Conservation (phyloP, 2,113 vertebrate species). For the Clinocottus analis region DNA sequence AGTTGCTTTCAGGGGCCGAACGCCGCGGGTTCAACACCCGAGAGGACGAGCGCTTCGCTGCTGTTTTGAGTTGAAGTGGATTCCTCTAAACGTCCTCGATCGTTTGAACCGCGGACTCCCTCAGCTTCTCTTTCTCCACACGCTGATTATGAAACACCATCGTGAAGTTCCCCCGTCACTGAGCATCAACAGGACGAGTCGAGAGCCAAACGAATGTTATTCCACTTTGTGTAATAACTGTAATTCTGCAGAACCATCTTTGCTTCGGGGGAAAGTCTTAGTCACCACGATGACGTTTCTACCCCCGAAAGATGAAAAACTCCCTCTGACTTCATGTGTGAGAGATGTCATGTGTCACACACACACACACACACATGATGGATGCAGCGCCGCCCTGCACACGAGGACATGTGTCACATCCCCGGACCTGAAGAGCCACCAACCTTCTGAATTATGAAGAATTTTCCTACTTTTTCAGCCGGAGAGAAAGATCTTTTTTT, state of each 20-base stretch:
- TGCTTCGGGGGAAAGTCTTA: background rate
- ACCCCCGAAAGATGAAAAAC: no score
- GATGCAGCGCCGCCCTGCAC: conserved; percentile 48
- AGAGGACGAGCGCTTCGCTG: conserved; percentile 59
- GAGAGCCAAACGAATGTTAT: background rate
- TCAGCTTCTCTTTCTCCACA: background rate
- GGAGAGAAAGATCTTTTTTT: background rate
- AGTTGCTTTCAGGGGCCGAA: conserved; percentile 41
- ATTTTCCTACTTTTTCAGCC: background rate
- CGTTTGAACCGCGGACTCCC: no score
- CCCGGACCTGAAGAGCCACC: background rate
- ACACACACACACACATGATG: conserved; percentile 20
- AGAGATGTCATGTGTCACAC: conserved; percentile 36
- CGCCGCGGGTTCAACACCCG: conserved; percentile 48
- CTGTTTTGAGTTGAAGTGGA: conserved; percentile 61
- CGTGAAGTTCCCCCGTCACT: background rate
- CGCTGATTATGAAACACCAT: background rate
- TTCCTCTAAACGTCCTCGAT: conserved; percentile 51
- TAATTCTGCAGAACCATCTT: no score
- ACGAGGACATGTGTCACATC: background rate
- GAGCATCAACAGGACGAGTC: background rate
- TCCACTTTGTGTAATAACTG: background rate
- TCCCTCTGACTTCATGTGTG: conserved; percentile 49
- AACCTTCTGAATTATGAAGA: background rate
- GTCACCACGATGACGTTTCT: no score